Evolutionary conservation across 1,140 invertebrate genomes (phyloP).

Genomic region (Formica selysi): DNA sequence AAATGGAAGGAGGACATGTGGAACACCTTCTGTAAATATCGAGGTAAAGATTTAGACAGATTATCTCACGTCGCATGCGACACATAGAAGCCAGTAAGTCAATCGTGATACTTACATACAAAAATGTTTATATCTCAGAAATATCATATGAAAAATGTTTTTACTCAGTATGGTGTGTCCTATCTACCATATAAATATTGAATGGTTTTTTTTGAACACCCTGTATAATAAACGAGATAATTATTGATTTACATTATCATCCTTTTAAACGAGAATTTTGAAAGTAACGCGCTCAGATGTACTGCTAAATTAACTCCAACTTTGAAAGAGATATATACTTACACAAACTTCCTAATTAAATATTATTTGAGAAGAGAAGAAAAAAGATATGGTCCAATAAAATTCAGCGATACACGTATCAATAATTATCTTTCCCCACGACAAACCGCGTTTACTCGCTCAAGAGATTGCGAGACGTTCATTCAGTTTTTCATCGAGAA

Average conservation of each 20-base stretch:
- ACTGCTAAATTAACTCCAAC: background rate
- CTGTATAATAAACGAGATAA: background rate
- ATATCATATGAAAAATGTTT: too few relatives aligned
- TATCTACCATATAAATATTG: too few relatives aligned
- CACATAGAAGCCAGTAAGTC: too few relatives aligned
- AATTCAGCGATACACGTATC: constrained; percentile 19
- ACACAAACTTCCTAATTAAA: background rate
- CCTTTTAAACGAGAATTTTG: background rate
- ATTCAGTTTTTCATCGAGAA: too few relatives aligned
- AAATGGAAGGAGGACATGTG: too few relatives aligned
- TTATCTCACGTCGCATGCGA: too few relatives aligned
- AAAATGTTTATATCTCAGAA: too few relatives aligned
- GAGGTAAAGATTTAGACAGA: too few relatives aligned
- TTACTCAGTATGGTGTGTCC: too few relatives aligned
- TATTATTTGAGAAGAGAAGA: background rate
- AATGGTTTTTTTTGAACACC: too few relatives aligned
- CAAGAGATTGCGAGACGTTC: background rate
- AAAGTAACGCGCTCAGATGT: background rate
- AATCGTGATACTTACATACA: too few relatives aligned
- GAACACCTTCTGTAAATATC: too few relatives aligned
- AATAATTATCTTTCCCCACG: background rate
- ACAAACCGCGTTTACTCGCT: constrained; percentile 62
- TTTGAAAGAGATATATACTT: background rate
- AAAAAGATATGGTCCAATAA: background rate
- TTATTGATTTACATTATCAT: background rate